Percentiles rank a stretch among this genome's conserved stretches.
These are phyloP conservation scores for Samia ricini DNA, from an alignment of 1,140 invertebrate genomes.

Conservation along the genomic window DNA sequence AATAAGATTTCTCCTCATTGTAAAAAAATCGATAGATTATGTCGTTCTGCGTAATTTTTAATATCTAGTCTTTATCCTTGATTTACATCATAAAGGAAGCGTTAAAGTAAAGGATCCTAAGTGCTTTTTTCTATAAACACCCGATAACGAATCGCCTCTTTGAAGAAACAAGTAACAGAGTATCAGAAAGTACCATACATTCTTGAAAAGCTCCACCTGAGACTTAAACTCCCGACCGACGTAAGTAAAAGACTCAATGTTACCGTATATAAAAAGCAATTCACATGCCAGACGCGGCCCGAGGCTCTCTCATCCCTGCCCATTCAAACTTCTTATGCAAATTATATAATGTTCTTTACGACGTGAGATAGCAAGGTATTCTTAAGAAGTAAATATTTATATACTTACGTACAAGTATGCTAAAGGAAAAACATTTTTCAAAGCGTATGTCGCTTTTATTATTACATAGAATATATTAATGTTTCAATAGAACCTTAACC, in stretches of 20 bases:
- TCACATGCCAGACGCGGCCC: constrained; percentile 63
- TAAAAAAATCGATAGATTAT: no score
- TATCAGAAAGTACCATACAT: neutral
- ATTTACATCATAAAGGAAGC: neutral
- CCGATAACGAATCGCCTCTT: neutral
- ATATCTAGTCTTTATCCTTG: neutral
- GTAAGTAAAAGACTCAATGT: constrained; percentile 62
- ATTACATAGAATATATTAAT: no score
- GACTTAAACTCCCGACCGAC: constrained; percentile 7
- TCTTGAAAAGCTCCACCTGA: neutral
- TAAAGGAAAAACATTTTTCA: constrained; percentile 8
- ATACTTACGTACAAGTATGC: constrained; percentile 29
- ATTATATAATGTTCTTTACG: constrained; percentile 71
- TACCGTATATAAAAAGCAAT: constrained; percentile 63
- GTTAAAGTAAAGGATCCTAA: neutral
- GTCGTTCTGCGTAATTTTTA: no score
- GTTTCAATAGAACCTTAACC: neutral
- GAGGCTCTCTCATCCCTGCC: constrained; percentile 64
- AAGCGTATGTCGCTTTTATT: neutral
- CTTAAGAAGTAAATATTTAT: constrained; percentile 67
- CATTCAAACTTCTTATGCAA: constrained; percentile 74
- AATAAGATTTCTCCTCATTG: no score
- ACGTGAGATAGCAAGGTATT: constrained; percentile 67
- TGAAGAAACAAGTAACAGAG: neutral
- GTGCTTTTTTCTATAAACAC: neutral